Evolutionary conservation across 2,888 invertebrate species (phyloP).

Genomic region (Girardia tigrina): DNA sequence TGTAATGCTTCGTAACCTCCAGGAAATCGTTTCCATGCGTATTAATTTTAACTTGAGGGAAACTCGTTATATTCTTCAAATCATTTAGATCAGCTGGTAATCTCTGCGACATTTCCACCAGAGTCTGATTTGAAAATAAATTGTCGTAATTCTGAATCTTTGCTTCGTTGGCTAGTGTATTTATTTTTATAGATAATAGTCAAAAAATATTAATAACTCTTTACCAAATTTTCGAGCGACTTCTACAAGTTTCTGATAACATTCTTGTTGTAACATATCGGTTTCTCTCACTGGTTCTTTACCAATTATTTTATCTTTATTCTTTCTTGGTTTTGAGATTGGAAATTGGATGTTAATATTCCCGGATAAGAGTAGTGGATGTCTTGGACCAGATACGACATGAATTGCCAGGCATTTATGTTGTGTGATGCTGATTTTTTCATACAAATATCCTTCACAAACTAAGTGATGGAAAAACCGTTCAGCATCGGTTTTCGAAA

Average conservation of each 20-base stretch:
- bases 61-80: slow-evolving; percentile 66
- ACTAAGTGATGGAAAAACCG: slow-evolving; percentile 69
- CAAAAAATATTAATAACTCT: not conserved
- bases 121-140: slow-evolving; percentile 54
- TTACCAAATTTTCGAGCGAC: slow-evolving; percentile 33
- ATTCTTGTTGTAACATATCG: slow-evolving; percentile 54
- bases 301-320: slow-evolving; percentile 32
- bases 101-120: slow-evolving; percentile 62
- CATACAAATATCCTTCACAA: slow-evolving; percentile 63
- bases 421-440: slow-evolving; percentile 62
- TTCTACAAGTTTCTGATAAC: slow-evolving; percentile 55
- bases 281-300: slow-evolving; percentile 43
- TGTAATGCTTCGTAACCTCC: slow-evolving; percentile 60
- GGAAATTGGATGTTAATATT: slow-evolving; percentile 49
- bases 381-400: slow-evolving; percentile 62
- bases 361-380: slow-evolving; percentile 54
- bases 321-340: not conserved
- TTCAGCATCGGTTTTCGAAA: slow-evolving; percentile 65
- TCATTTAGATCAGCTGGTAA: slow-evolving; percentile 64
- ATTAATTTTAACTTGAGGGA: slow-evolving; percentile 67
- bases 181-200: slow-evolving; percentile 43
- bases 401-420: slow-evolving; percentile 71
- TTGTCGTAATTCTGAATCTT: slow-evolving; percentile 50
- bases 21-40: slow-evolving; percentile 68
- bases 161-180: not conserved